Base-by-base conservation (phyloP, 53 echinoderm and acorn worm species). In the Luidia sarsii region DNA sequence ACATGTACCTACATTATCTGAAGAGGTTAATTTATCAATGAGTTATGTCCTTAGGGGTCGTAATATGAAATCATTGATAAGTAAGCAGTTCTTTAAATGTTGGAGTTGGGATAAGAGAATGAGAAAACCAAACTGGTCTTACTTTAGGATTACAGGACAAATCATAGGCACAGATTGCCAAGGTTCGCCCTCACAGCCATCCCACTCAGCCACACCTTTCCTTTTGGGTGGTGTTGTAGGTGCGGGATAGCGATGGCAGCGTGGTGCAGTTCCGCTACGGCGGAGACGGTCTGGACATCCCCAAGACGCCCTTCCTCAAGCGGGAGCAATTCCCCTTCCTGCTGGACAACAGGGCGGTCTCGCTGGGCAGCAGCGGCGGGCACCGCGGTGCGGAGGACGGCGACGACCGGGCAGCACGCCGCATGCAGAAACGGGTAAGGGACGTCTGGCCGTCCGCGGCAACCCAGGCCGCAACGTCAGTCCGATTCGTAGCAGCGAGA, bases 221-320 rank as follows among this genome's bases (percentile, higher is more conserved):
- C 38, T 33, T 38, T 27, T n/a, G n/a, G n/a, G n/a, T n/a, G n/a
- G n/a, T n/a, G n/a, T 7, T 24, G 50, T 32, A 95, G 95, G 92
- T 95, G 0, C 65, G 95, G 10, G 96, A 96, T 89, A 96, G 96
- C 37, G 96, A 96, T 59, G 80, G 91, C 46, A 88, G 93, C 62
- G 64, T 95, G 22, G 69, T 99, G 13, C 99, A 99, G 87, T 99
- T 99, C 84, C 86, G 70, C 1, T 99, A 99, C 23, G 99, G 99
- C 24, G 99, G 89, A 25, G 99, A 99, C 52, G 86, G 91, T 2
- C 68, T 99, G 74, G 99, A 99, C 30, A 99, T 99, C 20, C 86
- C 82, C 2, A 91, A 89, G 84, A 99, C 99, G 1, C 99, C 93
- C 14, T 99, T 91, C 91, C 69, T 99, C 0, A 86, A 86, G 46